Conservation (phyloP, 2,888 invertebrate genomes). For the Drosophila leonis region DNA sequence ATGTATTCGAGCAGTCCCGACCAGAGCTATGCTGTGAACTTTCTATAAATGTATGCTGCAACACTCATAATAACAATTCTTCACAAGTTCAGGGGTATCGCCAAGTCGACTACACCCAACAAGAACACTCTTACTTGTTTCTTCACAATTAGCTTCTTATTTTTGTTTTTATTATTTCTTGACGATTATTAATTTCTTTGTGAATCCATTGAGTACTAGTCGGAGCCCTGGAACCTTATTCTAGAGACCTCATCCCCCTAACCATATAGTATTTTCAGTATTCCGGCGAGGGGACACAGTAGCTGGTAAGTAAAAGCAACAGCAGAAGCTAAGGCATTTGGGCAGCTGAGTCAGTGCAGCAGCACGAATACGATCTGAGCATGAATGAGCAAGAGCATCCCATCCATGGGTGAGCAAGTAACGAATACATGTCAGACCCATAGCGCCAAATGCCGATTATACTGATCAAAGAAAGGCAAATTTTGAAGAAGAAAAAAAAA, state of each 20-base stretch:
- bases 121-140: background rate
- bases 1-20: background rate
- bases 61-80: background rate
- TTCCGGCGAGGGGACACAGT: background rate
- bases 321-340: background rate
- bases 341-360: conserved; percentile 17
- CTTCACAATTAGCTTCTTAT: background rate
- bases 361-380: conserved; percentile 29
- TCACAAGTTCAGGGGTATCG: background rate
- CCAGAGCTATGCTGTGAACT: background rate
- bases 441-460: conserved; percentile 16
- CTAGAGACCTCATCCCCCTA: too few relatives aligned
- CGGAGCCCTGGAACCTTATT: background rate
- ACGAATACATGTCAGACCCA: conserved; percentile 82
- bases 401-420: conserved; percentile 80
- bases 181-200: background rate
- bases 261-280: background rate
- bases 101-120: background rate
- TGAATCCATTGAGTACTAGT: too few relatives aligned
- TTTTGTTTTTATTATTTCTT: background rate
- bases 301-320: background rate
- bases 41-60: background rate
- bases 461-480: conserved; percentile 42
- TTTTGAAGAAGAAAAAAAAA: conserved; percentile 13
- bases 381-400: conserved; percentile 41